A percentile compares a stretch with the other conserved stretches of the same genome.
Conservation (phyloP, 1,140 invertebrate species). For the Melitaea cinxia region DNA sequence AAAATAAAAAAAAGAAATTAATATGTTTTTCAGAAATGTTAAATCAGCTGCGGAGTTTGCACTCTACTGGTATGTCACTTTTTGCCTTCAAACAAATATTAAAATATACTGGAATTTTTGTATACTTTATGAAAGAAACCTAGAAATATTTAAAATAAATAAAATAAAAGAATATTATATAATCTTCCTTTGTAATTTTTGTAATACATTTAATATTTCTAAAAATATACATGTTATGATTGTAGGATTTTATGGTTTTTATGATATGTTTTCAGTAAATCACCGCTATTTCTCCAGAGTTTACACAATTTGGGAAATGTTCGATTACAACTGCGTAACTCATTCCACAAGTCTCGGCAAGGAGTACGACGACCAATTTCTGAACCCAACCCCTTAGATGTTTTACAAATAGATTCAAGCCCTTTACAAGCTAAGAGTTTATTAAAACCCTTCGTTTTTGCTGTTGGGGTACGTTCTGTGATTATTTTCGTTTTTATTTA, state of each 20-base stretch:
- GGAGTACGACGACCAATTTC: slow-evolving; percentile 39
- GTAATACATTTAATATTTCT: not conserved
- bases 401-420: slow-evolving; percentile 59
- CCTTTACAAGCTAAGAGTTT: slow-evolving; percentile 77
- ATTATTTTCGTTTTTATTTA: not conserved
- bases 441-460: slow-evolving; percentile 86
- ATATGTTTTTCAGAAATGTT: slow-evolving; percentile 72
- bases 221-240: not conserved
- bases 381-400: slow-evolving; percentile 60
- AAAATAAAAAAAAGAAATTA: slow-evolving; percentile 44
- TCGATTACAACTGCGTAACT: slow-evolving; percentile 55
- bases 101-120: too few relatives aligned
- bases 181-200: not conserved
- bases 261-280: slow-evolving; percentile 51
- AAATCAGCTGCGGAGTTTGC: slow-evolving; percentile 58
- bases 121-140: not conserved
- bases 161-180: too few relatives aligned
- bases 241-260: too few relatives aligned
- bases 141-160: too few relatives aligned
- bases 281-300: slow-evolving; percentile 46
- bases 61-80: slow-evolving; percentile 56
- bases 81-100: too few relatives aligned
- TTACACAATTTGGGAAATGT: slow-evolving; percentile 43
- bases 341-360: slow-evolving; percentile 59
- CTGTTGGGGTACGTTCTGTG: slow-evolving; percentile 82